Evolutionary conservation across 2,888 invertebrate genomes (phyloP).

Genomic region (Periphyllus acericola): DNA sequence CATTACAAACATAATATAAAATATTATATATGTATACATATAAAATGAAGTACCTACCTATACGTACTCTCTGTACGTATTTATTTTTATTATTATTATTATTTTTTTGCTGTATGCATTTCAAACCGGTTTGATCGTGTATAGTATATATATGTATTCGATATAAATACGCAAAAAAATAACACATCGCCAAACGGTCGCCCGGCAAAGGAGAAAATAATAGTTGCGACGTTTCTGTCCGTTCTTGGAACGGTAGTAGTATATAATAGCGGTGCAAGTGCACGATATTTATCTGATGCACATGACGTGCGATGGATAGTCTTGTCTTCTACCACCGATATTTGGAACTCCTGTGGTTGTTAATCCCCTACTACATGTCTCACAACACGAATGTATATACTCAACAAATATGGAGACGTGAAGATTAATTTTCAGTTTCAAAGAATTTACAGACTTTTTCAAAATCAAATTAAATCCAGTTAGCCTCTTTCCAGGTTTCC

Average conservation of each 20-base stretch:
- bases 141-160: constrained; percentile 19
- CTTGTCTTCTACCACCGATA: background rate
- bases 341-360: background rate
- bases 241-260: constrained; percentile 15
- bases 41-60: constrained; percentile 32
- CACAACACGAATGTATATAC: too few relatives aligned
- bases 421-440: background rate
- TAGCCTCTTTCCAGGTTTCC: too few relatives aligned
- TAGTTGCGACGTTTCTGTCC: constrained; percentile 8
- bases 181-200: constrained; percentile 43
- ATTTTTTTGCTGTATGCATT: constrained; percentile 46
- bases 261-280: background rate
- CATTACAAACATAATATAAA: constrained; percentile 8
- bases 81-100: constrained; percentile 39
- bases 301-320: constrained; percentile 16
- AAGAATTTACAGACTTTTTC: too few relatives aligned
- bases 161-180: constrained; percentile 49
- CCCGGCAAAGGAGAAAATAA: constrained; percentile 37
- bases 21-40: constrained; percentile 24
- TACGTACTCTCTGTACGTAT: constrained; percentile 25
- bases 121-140: constrained; percentile 50
- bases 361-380: background rate
- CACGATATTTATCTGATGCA: constrained; percentile 11
- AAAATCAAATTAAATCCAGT: too few relatives aligned
- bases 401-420: background rate